Evolutionary conservation across 2,888 invertebrate species (phyloP).

Genomic region (Argyresthia albistria): DNA sequence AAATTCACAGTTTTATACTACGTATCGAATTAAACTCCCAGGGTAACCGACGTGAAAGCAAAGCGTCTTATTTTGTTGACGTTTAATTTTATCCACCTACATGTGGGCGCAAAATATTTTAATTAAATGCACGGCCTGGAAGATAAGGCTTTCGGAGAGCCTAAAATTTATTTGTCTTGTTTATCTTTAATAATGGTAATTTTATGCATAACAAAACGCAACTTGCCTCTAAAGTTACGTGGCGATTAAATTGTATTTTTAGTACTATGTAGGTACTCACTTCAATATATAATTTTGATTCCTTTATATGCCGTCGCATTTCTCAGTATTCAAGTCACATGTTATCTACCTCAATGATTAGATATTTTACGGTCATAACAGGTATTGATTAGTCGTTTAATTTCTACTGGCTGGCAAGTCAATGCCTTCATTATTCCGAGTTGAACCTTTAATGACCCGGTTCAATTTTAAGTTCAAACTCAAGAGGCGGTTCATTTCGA

Average conservation of each 20-base stretch:
- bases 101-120: slow-evolving; percentile 8
- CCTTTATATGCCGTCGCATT: too few relatives aligned
- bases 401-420: not conserved
- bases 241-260: not conserved
- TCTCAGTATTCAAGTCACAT: too few relatives aligned
- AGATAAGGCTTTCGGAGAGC: slow-evolving; percentile 1
- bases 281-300: too few relatives aligned
- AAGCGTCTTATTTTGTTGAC: slow-evolving; percentile 27
- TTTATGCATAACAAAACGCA: slow-evolving; percentile 4
- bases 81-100: slow-evolving; percentile 19
- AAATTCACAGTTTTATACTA: slow-evolving; percentile 57
- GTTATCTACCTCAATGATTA: too few relatives aligned
- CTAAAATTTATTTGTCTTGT: too few relatives aligned
- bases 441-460: not conserved
- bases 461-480: not conserved
- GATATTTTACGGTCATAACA: too few relatives aligned
- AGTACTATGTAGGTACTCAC: not conserved
- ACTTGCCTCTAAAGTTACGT: not conserved
- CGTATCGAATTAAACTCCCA: slow-evolving; percentile 44
- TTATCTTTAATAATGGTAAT: not conserved
- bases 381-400: not conserved
- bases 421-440: not conserved
- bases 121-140: slow-evolving; percentile 11
- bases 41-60: slow-evolving; percentile 19
- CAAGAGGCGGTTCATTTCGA: slow-evolving; percentile 39